A percentile compares a stretch with the other conserved stretches of the same genome.
Evolutionary conservation across 2,113 vertebrate species (phyloP).

Genomic region (Ibidorhyncha struthersii): DNA sequence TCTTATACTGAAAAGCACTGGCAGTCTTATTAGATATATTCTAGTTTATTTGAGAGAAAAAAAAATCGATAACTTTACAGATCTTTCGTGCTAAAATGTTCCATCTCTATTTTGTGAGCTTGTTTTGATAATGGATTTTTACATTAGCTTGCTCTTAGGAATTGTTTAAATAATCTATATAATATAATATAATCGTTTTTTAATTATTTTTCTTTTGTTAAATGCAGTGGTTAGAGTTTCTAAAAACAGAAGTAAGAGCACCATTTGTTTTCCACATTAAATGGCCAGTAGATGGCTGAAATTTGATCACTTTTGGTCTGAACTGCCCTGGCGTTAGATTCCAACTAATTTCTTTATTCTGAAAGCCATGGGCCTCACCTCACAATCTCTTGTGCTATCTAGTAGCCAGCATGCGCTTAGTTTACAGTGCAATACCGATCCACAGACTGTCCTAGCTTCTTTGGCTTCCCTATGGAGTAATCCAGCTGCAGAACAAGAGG

Average conservation of each 20-base stretch:
- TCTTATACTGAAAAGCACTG: not conserved
- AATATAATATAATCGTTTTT: no score
- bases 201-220: not conserved
- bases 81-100: not conserved
- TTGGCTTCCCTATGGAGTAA: not conserved
- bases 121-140: slow-evolving; percentile 2
- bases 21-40: not conserved
- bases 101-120: not conserved
- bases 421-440: not conserved
- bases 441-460: not conserved
- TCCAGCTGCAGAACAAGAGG: not conserved
- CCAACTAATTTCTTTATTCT: not conserved
- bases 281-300: not conserved
- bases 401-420: not conserved
- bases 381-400: not conserved
- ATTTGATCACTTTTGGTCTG: not conserved
- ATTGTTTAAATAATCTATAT: not conserved
- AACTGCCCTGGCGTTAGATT: not conserved
- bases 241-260: not conserved
- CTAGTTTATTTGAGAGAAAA: not conserved
- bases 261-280: not conserved
- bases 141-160: not conserved
- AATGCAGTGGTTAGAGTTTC: not conserved
- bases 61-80: not conserved
- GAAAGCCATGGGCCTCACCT: not conserved